Evolutionary conservation across 2,888 invertebrate genomes (phyloP), one percentile per base, ranked within the genome.

Genomic region (Habrosyne pyritoides): DNA sequence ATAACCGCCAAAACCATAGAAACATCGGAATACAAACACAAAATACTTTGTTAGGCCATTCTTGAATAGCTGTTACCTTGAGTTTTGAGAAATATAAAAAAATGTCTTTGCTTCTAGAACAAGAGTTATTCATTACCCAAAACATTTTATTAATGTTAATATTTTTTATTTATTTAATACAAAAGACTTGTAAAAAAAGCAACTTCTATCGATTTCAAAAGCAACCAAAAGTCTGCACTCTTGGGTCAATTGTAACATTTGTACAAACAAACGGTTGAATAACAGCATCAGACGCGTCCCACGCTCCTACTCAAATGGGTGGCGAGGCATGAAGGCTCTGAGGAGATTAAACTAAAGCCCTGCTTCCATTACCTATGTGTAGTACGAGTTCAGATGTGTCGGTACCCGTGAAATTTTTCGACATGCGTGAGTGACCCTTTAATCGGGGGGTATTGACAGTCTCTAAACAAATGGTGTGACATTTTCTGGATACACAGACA

Each of bases 261-360:
- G 0, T 8, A 42, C 18, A 42, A 42, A n/a, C 12, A 42, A 42
- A 42, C 8, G 18, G 42, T 18, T 6, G 18, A 42, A 42, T 42
- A 42, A 42, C 42, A 42, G 42, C 42, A 18, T 42, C 42, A 42
- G 42, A 8, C 42, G 18, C 8, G 42, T 18, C 42, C 14, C 42
- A 42, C 42, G 42, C 42, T 42, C 42, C 42, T 18, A 42, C 42
- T 42, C 48, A 49, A 26, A 26, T 24, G 14, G 24, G 24, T 24
- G 5, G 50, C 21, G 50, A 50, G 22, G 30, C 50, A 30, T 50
- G 28, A 28, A 50, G 28, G 42, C 42, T 28, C 28, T 18, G 50
- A 28, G 48, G 48, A 26, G 50, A 50, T 50, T 28, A n/a, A 28
- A 18, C 28, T 50, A 50, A 50, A 50, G 18, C 50, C 50, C 28